Base-by-base conservation (phyloP, 2,888 invertebrate genomes). In the Creontiades dilutus region DNA sequence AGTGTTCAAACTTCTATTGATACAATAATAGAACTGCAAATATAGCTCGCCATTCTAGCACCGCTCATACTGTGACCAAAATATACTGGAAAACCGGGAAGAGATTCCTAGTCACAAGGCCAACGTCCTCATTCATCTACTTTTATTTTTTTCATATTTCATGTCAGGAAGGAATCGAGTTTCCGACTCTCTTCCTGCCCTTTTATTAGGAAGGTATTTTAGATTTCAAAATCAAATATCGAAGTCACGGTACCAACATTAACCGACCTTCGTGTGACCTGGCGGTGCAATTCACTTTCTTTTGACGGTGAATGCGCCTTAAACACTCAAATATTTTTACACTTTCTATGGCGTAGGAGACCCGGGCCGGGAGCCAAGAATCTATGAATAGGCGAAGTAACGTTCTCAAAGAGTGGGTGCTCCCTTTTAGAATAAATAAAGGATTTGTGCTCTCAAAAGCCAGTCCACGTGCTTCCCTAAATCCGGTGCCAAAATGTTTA, bases 371-470 rank as follows among this genome's bases (percentile, higher is more conserved):
- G 12, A 9, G 78, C 78, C 78, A 37, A 19, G 37, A 46, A 14
- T 46, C 78, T 80, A 47, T n/a, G 47, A 12, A 46, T 80, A 80
- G 78, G 28, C 27, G 14, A 46, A 80, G 46, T 37, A 80, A 80
- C 37, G 19, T 11, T 80, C 19, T 76, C 76, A 27, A 76, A 80
- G 37, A 46, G 78, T 80, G 3, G 16, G 46, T 37, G 78, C 78
- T 80, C 47, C 47, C 47, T 80, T 80, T 80, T 37, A 80, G 78
- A 80, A 80, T 47, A 80, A 80, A 80, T 80, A 47, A 80, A n/a
- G 78, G 14, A 23, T 68, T 27, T 23, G 27, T 68, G 68, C 68
- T 23, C 19, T 12, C 68, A 23, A 11, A 68, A 19, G 13, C 23
- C 23, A 27, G 13, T 27, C 23, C 23, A 23, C 68, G 68, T 68